Evolutionary conservation across 2,113 vertebrate genomes (phyloP).

Genomic region (Scomber scombrus): DNA sequence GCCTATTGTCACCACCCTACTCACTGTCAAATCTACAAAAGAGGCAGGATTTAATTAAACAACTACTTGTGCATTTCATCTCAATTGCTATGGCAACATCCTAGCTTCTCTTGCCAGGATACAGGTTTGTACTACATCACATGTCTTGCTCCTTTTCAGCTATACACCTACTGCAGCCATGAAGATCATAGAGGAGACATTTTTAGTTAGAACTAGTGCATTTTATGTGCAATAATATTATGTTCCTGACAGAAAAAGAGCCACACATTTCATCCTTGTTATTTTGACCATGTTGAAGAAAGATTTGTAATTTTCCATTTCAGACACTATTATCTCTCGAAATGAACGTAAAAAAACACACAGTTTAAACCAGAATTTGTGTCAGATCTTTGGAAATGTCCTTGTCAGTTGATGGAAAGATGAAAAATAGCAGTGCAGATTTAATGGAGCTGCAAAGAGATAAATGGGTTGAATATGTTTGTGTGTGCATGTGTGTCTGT

Average conservation of each 20-base stretch:
- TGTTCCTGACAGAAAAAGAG: slow-evolving; percentile 43
- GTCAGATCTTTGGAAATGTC: slow-evolving; percentile 8
- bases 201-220: slow-evolving; percentile 20
- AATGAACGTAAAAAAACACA: slow-evolving; percentile 25
- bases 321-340: slow-evolving; percentile 30
- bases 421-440: neutral
- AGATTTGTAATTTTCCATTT: slow-evolving; percentile 28
- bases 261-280: slow-evolving; percentile 52
- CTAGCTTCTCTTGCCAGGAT: slow-evolving; percentile 83
- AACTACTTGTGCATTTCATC: slow-evolving; percentile 91
- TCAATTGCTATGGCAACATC: slow-evolving; percentile 94
- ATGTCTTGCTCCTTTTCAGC: slow-evolving; percentile 86
- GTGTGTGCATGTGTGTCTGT: no score
- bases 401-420: slow-evolving; percentile 34
- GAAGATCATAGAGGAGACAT: slow-evolving; percentile 42
- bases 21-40: slow-evolving; percentile 91
- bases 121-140: slow-evolving; percentile 86
- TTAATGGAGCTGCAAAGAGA: slow-evolving; percentile 10
- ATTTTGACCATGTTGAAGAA: slow-evolving; percentile 29
- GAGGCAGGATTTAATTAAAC: slow-evolving; percentile 93
- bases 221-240: slow-evolving; percentile 35
- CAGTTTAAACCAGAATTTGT: slow-evolving; percentile 5
- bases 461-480: slow-evolving; percentile 20
- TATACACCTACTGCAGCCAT: slow-evolving; percentile 59
- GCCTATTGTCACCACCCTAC: slow-evolving; percentile 86